These are phyloP conservation scores for Athene cunicularia DNA, from an alignment of 2,113 vertebrate genomes.

Conservation along the genomic window DNA sequence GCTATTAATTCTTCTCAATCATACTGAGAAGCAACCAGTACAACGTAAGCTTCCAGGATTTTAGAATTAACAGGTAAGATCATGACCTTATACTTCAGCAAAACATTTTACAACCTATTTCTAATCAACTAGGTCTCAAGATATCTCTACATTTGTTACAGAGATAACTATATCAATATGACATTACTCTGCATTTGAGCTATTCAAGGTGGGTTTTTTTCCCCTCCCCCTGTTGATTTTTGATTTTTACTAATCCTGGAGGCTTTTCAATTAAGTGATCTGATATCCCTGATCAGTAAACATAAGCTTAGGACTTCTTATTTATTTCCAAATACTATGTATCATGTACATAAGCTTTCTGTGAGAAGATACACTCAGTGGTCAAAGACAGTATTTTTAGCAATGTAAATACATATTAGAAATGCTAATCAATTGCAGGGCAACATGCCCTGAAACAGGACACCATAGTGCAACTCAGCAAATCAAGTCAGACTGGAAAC, in stretches of 20 bases:
- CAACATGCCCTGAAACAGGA: background rate
- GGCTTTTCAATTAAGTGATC: background rate
- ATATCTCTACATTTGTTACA: background rate
- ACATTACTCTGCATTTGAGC: background rate
- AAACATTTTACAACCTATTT: background rate
- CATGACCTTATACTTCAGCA: background rate
- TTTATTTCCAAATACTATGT: background rate
- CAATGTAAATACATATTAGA: background rate
- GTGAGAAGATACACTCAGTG: background rate
- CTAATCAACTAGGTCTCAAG: background rate
- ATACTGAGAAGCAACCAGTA: background rate
- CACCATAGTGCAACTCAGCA: background rate
- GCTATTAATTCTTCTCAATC: background rate
- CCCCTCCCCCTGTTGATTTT: background rate
- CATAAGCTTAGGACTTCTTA: background rate
- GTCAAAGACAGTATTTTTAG: background rate
- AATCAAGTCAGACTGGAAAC: background rate
- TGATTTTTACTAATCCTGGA: background rate
- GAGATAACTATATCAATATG: background rate
- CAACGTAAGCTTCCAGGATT: background rate
- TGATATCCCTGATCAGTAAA: background rate
- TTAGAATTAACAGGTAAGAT: background rate
- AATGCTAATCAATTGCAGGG: background rate
- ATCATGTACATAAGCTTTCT: background rate
- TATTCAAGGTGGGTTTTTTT: rapidly evolving